phyloP scores from a whole-genome alignment of 2,797 vertebrate genomes.

The Iguana delicatissima region DNA sequence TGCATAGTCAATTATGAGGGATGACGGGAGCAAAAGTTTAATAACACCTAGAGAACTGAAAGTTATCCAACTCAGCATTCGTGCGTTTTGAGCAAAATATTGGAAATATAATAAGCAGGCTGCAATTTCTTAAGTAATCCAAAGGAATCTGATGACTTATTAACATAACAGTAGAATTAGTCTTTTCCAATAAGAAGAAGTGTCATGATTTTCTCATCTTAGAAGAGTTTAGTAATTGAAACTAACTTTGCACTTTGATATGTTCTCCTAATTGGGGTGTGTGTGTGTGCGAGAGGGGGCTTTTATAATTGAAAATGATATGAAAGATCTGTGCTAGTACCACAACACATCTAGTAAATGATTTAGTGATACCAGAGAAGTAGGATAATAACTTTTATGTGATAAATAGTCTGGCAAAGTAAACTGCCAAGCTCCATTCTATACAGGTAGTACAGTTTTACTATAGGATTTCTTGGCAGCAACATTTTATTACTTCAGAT shows the following conservation, averaged over 20 bases:
- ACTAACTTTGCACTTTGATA: neutral
- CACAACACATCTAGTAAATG: slow-evolving; percentile 9
- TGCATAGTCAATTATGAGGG: neutral
- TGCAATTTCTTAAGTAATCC: neutral
- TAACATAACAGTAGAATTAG: slow-evolving; percentile 53
- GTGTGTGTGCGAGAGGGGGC: too few relatives aligned
- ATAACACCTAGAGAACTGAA: neutral
- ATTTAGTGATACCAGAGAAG: neutral
- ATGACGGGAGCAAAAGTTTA: neutral
- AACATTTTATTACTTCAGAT: neutral
- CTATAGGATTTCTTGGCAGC: slow-evolving; percentile 6
- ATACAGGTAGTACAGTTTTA: neutral
- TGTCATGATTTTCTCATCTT: slow-evolving; percentile 17
- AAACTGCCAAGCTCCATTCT: neutral
- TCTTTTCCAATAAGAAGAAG: slow-evolving; percentile 44
- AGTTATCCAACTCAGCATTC: neutral
- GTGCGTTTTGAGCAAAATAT: slow-evolving; percentile 5
- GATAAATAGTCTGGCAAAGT: neutral
- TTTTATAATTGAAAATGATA: slow-evolving; percentile 2
- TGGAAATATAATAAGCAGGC: slow-evolving; percentile 19
- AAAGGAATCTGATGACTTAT: slow-evolving; percentile 18
- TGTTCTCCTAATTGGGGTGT: neutral
- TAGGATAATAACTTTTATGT: neutral
- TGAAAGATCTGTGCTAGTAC: neutral
- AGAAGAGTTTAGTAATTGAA: slow-evolving; percentile 22